These are phyloP conservation scores for Caenorhabditis brenneri DNA, from an alignment of 1,140 invertebrate species.

Conservation along the genomic window DNA sequence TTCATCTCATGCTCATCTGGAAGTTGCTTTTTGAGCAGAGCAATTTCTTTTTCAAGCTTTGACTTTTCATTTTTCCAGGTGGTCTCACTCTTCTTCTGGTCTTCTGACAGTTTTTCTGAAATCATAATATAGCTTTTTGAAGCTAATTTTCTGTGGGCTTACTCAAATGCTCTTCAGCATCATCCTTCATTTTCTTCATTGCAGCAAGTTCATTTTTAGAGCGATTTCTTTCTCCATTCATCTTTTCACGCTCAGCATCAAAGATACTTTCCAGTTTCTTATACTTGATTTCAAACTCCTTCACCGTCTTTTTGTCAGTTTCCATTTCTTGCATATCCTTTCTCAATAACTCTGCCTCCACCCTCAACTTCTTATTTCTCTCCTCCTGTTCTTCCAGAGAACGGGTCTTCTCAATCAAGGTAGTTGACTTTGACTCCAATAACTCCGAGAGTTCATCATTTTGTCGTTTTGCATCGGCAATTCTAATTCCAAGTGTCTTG, in stretches of 20 bases:
- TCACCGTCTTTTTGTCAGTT: constrained; percentile 52
- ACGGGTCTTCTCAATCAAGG: constrained; percentile 55
- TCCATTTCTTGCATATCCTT: constrained; percentile 56
- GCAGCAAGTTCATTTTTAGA: constrained; percentile 62
- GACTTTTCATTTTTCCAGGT: constrained; percentile 53
- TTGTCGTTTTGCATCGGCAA: constrained; percentile 53
- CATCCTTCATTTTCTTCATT: constrained; percentile 67
- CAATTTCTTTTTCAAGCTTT: constrained; percentile 52
- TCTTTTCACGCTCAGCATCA: constrained; percentile 68
- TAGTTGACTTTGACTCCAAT: constrained; percentile 50
- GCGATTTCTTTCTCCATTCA: constrained; percentile 61
- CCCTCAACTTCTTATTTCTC: constrained; percentile 50
- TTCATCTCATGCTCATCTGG: constrained; percentile 43
- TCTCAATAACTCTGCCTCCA: constrained; percentile 58
- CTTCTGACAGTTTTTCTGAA: constrained; percentile 47
- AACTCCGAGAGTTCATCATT: constrained; percentile 51
- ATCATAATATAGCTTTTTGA: neutral
- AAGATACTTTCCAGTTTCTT: constrained; percentile 66
- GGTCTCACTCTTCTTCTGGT: constrained; percentile 50
- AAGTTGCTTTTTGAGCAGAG: constrained; percentile 38
- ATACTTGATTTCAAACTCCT: constrained; percentile 68
- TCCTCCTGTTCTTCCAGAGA: constrained; percentile 54
- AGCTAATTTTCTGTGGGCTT: neutral
- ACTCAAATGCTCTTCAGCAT: constrained; percentile 54
- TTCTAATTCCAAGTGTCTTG: constrained; percentile 48